Evolutionary conservation across 1,140 invertebrate genomes (phyloP).

Genomic region (Cyrtorhinus lividipennis): DNA sequence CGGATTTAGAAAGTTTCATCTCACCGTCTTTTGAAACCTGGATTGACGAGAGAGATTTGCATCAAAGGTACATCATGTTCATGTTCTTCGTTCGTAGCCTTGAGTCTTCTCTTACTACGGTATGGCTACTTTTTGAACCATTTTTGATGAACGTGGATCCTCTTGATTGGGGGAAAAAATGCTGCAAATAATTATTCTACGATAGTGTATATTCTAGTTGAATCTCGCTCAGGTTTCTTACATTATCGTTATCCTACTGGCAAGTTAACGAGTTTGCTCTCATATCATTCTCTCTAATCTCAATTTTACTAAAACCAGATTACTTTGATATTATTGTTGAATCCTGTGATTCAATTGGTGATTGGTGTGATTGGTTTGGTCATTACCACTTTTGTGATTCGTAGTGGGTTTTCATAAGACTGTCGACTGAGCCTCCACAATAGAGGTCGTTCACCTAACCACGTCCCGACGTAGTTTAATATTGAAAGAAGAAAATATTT

Average conservation of each 20-base stretch:
- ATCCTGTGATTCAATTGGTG: no score
- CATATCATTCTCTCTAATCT: no score
- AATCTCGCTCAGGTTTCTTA: background rate
- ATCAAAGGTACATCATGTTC: conserved; percentile 38
- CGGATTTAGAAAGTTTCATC: conserved; percentile 42
- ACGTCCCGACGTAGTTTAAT: no score
- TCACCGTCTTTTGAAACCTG: conserved; percentile 31
- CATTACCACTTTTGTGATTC: no score
- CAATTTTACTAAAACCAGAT: no score
- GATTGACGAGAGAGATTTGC: conserved; percentile 40
- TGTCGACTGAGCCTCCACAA: no score
- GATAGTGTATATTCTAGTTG: background rate
- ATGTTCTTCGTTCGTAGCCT: background rate
- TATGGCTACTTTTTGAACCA: background rate
- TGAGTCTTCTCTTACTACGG: background rate
- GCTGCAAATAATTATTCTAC: background rate
- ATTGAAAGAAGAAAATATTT: no score
- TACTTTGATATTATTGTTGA: no score
- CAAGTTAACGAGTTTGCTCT: no score
- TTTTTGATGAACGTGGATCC: background rate
- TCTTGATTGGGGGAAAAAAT: background rate
- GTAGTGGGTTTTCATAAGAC: no score
- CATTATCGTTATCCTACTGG: background rate
- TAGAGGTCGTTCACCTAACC: no score
- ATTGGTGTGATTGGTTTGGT: no score